Conservation (phyloP, 2,113 vertebrate species). For the Chunga burmeisteri region DNA sequence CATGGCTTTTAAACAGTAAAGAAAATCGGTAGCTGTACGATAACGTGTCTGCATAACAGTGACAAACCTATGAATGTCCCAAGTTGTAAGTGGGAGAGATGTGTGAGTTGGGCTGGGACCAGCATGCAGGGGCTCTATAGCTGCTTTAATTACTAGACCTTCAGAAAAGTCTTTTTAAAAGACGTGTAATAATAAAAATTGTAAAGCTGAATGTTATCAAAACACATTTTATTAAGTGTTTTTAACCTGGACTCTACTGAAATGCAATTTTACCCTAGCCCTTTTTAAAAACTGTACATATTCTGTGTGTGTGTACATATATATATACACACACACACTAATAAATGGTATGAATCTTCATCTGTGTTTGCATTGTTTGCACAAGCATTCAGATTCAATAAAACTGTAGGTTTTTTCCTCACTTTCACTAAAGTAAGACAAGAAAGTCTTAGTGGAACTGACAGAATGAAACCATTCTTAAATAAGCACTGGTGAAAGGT, state of each 20-base stretch:
- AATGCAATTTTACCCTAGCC: background rate
- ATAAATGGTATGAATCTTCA: background rate
- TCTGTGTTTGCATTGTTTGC: background rate
- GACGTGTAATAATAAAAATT: background rate
- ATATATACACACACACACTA: background rate
- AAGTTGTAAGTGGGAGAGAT: background rate
- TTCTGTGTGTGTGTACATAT: rapidly evolving
- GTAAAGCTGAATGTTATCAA: background rate
- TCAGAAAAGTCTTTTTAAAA: background rate
- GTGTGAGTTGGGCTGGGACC: background rate
- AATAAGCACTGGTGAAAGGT: background rate
- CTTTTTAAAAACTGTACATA: background rate
- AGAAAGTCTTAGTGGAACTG: background rate
- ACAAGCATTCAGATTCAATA: background rate
- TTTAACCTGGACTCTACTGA: background rate
- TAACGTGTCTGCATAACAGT: background rate
- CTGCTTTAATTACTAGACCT: background rate
- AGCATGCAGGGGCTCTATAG: background rate
- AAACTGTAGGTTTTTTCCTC: background rate
- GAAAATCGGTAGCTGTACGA: background rate
- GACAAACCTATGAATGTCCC: background rate
- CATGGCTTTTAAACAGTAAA: background rate
- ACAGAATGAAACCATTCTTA: background rate
- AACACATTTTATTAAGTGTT: background rate
- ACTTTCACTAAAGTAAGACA: background rate